A percentile compares a stretch with the other conserved stretches of the same genome.
Evolutionary conservation across 1,140 invertebrate genomes (phyloP).

Genomic region (Psix sp.): DNA sequence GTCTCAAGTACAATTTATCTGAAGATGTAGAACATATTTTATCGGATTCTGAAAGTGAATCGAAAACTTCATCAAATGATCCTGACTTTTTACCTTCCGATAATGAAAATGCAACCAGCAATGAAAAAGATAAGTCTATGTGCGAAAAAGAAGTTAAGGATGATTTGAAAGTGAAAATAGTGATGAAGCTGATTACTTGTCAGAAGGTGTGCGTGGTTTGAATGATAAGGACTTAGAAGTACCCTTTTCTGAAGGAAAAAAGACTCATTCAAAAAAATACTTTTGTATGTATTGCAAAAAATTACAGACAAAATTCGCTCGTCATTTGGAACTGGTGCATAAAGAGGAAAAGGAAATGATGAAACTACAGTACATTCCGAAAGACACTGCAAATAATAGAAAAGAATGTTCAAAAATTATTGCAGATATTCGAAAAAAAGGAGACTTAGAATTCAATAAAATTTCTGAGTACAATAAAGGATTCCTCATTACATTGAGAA

Average conservation of each 20-base stretch:
- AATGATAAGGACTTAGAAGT: slow-evolving; percentile 9
- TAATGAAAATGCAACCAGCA: too few relatives aligned
- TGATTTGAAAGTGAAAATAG: background rate
- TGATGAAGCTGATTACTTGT: slow-evolving; percentile 8
- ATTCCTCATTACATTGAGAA: background rate
- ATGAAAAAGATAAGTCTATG: too few relatives aligned
- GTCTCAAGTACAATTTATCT: too few relatives aligned
- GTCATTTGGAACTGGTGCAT: slow-evolving; percentile 17
- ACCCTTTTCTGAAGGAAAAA: slow-evolving; percentile 15
- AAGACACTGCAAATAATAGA: background rate
- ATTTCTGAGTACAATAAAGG: slow-evolving; percentile 10
- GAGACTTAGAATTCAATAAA: slow-evolving; percentile 2
- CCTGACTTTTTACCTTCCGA: too few relatives aligned
- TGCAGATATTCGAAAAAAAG: background rate
- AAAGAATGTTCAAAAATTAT: background rate
- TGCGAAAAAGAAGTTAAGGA: too few relatives aligned
- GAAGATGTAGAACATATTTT: too few relatives aligned
- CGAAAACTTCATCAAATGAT: too few relatives aligned
- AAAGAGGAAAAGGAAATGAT: slow-evolving; percentile 20
- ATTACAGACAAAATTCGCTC: slow-evolving; percentile 25
- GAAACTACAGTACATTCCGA: slow-evolving; percentile 10
- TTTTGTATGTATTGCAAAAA: slow-evolving; percentile 39
- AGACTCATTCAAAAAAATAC: slow-evolving; percentile 17
- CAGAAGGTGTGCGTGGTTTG: slow-evolving; percentile 14
- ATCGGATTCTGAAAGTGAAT: too few relatives aligned